phyloP scores from a whole-genome alignment of 1,140 invertebrate species.

The Drosophila erecta region DNA sequence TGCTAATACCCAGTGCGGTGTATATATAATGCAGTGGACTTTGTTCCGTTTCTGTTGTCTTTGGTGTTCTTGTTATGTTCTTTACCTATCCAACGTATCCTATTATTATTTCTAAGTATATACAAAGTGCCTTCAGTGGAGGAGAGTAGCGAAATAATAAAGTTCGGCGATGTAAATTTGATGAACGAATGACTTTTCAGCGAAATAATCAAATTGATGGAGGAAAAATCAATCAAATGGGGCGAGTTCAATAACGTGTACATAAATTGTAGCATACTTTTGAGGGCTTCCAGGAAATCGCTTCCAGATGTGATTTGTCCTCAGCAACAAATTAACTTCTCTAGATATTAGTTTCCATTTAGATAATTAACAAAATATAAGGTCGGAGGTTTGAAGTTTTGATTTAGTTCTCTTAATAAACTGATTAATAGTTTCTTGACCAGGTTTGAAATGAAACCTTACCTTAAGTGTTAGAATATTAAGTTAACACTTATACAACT shows the following conservation, averaged over 20 bases:
- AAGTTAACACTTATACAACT: no score
- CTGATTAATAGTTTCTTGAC: no score
- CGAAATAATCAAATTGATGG: constrained; percentile 29
- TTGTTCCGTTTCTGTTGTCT: constrained; percentile 25
- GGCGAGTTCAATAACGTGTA: not conserved
- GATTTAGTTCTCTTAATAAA: no score
- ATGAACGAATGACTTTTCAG: constrained; percentile 26
- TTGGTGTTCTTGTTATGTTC: constrained; percentile 35
- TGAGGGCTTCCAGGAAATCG: constrained; percentile 10
- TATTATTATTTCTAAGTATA: constrained; percentile 31
- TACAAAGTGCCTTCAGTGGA: constrained; percentile 14
- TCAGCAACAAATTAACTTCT: not conserved
- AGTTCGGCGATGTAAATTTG: constrained; percentile 34
- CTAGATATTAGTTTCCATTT: not conserved
- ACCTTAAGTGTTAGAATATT: no score
- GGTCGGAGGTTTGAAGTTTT: no score
- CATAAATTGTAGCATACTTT: constrained; percentile 18
- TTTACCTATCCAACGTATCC: constrained; percentile 23
- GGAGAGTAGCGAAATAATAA: constrained; percentile 19
- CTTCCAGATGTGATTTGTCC: not conserved
- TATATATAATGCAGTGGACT: constrained; percentile 43
- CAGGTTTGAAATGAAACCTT: not conserved
- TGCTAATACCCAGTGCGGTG: constrained; percentile 40
- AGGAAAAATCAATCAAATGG: constrained; percentile 30
- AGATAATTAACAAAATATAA: no score